Base-by-base conservation (phyloP, 2,113 vertebrate genomes). In the Ornithorhynchus anatinus region DNA sequence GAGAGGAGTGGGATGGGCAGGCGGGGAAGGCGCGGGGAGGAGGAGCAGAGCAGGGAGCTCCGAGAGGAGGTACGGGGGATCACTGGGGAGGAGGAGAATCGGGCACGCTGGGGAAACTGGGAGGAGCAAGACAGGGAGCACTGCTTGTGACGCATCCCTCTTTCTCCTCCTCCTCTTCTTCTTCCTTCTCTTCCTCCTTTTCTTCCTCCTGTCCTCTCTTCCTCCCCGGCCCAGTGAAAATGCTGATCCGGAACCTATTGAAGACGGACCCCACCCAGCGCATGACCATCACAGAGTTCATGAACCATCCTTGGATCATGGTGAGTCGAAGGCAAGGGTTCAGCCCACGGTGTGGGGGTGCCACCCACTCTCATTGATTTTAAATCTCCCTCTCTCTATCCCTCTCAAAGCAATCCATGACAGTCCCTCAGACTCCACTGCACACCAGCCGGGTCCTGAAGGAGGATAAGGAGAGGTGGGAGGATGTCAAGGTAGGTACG, bases 271-370 rank as follows among this genome's bases (percentile, higher is more conserved):
- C 98, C 0, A 97, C 96, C 6, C 95, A 98, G 85, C 95, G 97
- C 64, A 98, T 99, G 96, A 97, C 97, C 10, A 99, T 99, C 85
- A 96, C 95, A 0, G 97, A 99, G 86, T 99, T 99, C 66, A 99
- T 99, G 96, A 98, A 98, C 89, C 95, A 99, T 71, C 96, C 96
- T 23, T 99, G 98, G 98, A 99, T 99, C 89, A 99, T 97, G 91
- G 98, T 98, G 79, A 91, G 93, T 1, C 0, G 0, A 27, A 8
- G 35, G 27, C 11, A 15, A 33, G 36, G 25, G 14, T 16, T 23
- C 37, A 37, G 3, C 8, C 31, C 19, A n/a, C 14, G 16, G 27
- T 9, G 17, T 33, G 20, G 40, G 45, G 25, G 4, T 3, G 19
- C 31, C 47, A 7, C 31, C 25, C 45, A 15, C 27, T 44, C 47